These are phyloP conservation scores for Marronus borbonicus DNA, from an alignment of 2,888 invertebrate genomes.

Conservation along the genomic window DNA sequence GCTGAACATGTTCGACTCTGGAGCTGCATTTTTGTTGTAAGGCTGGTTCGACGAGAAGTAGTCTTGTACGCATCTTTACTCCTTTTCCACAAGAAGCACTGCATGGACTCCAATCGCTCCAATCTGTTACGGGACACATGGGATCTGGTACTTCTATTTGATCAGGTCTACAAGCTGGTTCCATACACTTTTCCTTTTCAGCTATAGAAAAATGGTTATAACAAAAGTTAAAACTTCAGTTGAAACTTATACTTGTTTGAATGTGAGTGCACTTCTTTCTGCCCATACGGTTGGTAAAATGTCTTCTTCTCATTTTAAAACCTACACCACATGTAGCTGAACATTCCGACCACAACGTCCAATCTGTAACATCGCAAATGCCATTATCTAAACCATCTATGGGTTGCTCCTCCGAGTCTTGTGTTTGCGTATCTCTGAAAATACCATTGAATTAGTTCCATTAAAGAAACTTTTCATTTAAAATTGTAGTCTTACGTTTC, in stretches of 20 bases:
- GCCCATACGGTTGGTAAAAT: constrained; percentile 83
- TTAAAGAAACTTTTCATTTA: neutral
- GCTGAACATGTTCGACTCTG: constrained; percentile 82
- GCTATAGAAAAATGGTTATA: constrained; percentile 67
- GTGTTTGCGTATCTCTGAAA: constrained; percentile 18
- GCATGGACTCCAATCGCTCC: constrained; percentile 96
- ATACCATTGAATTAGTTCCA: neutral
- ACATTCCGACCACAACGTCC: constrained; percentile 90
- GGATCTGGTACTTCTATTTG: constrained; percentile 76
- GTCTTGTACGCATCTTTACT: constrained; percentile 80
- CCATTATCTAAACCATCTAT: constrained; percentile 66
- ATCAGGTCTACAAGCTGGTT: constrained; percentile 76
- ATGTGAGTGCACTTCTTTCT: constrained; percentile 87
- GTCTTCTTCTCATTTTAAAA: constrained; percentile 81
- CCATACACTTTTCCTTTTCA: constrained; percentile 88
- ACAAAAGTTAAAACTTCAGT: neutral
- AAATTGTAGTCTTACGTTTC: constrained; percentile 72
- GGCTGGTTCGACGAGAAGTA: constrained; percentile 79
- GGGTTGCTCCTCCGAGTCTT: constrained; percentile 57
- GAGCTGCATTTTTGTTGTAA: constrained; percentile 78
- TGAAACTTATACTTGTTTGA: constrained; percentile 70
- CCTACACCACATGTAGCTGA: constrained; percentile 89
- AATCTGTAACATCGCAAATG: constrained; percentile 80
- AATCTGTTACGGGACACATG: constrained; percentile 85
- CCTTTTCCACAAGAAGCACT: constrained; percentile 91